A percentile compares a stretch with the other conserved stretches of the same genome.
These are phyloP conservation scores for Choreutis nemorana DNA, from an alignment of 2,888 invertebrate species.

Conservation along the genomic window DNA sequence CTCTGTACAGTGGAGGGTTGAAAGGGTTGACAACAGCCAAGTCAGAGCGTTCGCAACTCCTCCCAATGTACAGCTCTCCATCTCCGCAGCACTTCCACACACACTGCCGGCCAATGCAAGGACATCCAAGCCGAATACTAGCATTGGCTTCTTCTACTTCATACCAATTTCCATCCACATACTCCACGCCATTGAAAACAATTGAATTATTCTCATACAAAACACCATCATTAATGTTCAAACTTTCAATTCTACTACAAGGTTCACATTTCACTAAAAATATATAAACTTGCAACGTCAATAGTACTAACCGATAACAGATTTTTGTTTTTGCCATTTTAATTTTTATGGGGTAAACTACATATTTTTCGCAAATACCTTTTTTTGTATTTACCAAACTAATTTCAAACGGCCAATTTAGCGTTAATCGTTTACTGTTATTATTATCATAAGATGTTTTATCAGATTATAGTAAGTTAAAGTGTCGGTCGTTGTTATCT, in stretches of 20 bases:
- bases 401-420: no score
- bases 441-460: no score
- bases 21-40: slow-evolving; percentile 29
- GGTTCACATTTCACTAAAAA: slow-evolving; percentile 20
- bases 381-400: no score
- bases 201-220: slow-evolving; percentile 31
- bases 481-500: no score
- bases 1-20: slow-evolving; percentile 36
- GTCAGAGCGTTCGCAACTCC: slow-evolving; percentile 24
- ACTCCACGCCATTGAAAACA: slow-evolving; percentile 32
- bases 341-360: no score
- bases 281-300: slow-evolving; percentile 15
- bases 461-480: no score
- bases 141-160: slow-evolving; percentile 23
- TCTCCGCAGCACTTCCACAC: slow-evolving; percentile 42
- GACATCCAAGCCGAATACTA: slow-evolving; percentile 30
- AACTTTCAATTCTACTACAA: slow-evolving; percentile 32
- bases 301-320: slow-evolving; percentile 16
- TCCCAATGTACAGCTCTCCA: slow-evolving; percentile 23
- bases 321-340: no score
- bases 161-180: slow-evolving; percentile 30
- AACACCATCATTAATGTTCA: slow-evolving; percentile 37
- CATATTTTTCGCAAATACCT: no score
- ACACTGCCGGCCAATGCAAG: slow-evolving; percentile 39
- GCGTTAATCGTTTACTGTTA: no score